Percentiles rank a stretch among this genome's conserved stretches.
These are phyloP conservation scores for Orcinus orca DNA, from an alignment of 2,113 vertebrate species.

Conservation along the genomic window DNA sequence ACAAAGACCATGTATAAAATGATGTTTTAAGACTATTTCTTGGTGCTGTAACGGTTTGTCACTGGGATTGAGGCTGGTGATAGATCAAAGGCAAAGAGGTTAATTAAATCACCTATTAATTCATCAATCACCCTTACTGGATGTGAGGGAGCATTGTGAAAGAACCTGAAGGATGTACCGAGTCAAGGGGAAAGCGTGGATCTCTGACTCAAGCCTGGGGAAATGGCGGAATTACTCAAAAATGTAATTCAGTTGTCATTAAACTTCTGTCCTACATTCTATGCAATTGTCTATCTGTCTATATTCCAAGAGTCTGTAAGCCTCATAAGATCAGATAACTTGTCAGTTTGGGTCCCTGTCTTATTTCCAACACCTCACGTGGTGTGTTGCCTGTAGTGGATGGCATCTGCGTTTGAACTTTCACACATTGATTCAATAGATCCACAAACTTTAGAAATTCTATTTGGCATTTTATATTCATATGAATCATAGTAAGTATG, in stretches of 20 bases:
- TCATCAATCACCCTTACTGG: background rate
- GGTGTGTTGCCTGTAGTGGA: accelerated
- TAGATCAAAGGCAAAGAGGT: background rate
- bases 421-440: no score
- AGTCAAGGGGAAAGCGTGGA: accelerated
- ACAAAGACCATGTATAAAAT: background rate
- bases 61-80: no score
- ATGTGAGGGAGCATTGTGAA: accelerated
- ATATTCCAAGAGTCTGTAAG: background rate
- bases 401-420: background rate
- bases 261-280: background rate
- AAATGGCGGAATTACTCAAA: background rate
- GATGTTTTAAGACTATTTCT: no score
- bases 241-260: background rate
- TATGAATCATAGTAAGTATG: background rate
- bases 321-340: background rate
- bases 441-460: background rate
- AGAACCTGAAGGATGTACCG: accelerated
- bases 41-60: background rate
- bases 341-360: background rate
- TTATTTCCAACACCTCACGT: background rate
- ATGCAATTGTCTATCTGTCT: accelerated
- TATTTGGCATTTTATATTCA: background rate
- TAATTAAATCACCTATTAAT: background rate
- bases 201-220: background rate